A percentile compares a stretch with the other conserved stretches of the same genome.
phyloP scores from a whole-genome alignment of 2,888 invertebrate genomes.

The Lithophane leautieri region DNA sequence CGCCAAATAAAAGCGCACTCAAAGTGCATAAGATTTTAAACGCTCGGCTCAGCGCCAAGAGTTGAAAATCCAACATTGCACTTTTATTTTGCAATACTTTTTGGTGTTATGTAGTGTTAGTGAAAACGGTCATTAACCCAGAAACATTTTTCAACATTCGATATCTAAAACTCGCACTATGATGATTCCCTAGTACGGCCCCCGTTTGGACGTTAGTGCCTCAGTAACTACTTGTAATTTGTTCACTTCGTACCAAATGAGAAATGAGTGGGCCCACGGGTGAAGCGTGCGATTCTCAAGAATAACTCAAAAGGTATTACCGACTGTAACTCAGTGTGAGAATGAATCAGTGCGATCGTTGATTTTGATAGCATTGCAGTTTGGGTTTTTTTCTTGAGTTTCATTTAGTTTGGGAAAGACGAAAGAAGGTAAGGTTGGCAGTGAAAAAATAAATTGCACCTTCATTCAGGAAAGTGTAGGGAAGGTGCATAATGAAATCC shows the following conservation, averaged over 20 bases:
- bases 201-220: slow-evolving; percentile 73
- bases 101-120: too few species aligned
- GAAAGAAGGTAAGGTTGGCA: neutral
- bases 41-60: too few species aligned
- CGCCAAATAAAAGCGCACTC: too few species aligned
- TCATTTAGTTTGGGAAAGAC: neutral
- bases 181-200: slow-evolving; percentile 61
- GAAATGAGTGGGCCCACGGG: slow-evolving; percentile 74
- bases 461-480: neutral
- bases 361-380: slow-evolving; percentile 47
- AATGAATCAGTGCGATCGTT: slow-evolving; percentile 66
- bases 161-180: slow-evolving; percentile 8
- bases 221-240: slow-evolving; percentile 80
- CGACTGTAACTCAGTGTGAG: slow-evolving; percentile 51
- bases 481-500: neutral
- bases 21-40: too few species aligned
- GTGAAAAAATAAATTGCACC: neutral
- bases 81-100: too few species aligned
- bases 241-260: slow-evolving; percentile 80
- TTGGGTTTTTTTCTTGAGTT: slow-evolving; percentile 21
- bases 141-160: neutral
- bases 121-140: too few species aligned
- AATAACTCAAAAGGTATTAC: slow-evolving; percentile 78
- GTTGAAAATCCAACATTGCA: too few species aligned
- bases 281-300: slow-evolving; percentile 74